These are phyloP conservation scores for Tetranychus truncatus DNA, from an alignment of 2,888 invertebrate species.

Conservation along the genomic window DNA sequence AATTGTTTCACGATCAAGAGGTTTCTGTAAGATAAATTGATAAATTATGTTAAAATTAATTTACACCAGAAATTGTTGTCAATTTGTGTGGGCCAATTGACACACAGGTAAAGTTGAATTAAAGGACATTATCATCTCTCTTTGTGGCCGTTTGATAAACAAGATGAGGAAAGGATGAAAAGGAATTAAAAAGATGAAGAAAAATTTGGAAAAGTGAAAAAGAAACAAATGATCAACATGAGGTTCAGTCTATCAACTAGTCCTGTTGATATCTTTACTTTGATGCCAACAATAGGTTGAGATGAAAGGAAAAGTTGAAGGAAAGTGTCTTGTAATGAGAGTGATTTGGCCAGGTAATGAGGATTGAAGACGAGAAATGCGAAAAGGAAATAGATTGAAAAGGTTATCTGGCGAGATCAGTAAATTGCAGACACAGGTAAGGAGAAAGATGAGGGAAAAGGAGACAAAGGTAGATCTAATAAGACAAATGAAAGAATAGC, in stretches of 20 bases:
- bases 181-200: not conserved
- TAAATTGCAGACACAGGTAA: not conserved
- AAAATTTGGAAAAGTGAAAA: not conserved
- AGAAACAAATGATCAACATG: not conserved
- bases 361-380: not conserved
- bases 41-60: not conserved
- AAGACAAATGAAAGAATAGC: not conserved
- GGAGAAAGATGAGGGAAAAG: conserved; percentile 4
- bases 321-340: not conserved
- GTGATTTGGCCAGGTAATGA: not conserved
- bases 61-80: not conserved
- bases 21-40: conserved; percentile 12
- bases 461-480: not conserved
- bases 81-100: not conserved
- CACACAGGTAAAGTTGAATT: not conserved
- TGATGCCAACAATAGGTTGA: too few relatives aligned
- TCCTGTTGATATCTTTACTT: too few relatives aligned
- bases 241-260: too few relatives aligned
- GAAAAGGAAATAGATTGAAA: conserved; percentile 2
- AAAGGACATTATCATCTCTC: not conserved
- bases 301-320: too few relatives aligned
- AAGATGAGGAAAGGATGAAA: not conserved
- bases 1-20: conserved; percentile 62
- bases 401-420: not conserved
- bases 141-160: not conserved